Evolutionary conservation across 2,113 vertebrate species (phyloP).

Genomic region (Erythrolamprus reginae): DNA sequence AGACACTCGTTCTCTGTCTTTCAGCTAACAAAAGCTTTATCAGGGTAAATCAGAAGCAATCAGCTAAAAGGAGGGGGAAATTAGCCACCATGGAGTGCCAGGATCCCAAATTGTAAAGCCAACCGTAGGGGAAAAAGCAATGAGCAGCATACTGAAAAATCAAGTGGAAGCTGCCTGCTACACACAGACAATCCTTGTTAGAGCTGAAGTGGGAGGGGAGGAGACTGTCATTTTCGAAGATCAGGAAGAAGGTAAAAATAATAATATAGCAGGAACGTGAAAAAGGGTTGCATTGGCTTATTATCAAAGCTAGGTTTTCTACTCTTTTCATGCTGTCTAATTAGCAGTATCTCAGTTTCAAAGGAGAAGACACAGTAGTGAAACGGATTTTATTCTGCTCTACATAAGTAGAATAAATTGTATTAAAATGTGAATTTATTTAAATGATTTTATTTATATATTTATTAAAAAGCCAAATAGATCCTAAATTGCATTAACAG

Average conservation of each 20-base stretch:
- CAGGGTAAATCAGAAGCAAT: slow-evolving; percentile 25
- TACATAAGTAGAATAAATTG: background rate
- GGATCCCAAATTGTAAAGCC: background rate
- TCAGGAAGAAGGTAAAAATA: slow-evolving; percentile 10
- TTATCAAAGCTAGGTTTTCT: slow-evolving; percentile 19
- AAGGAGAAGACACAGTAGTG: background rate
- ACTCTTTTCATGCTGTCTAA: background rate
- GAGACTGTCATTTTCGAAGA: background rate
- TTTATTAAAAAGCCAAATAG: no score
- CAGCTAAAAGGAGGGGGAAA: background rate
- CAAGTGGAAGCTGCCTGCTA: slow-evolving; percentile 1
- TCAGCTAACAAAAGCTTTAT: slow-evolving; percentile 7
- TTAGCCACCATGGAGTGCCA: background rate
- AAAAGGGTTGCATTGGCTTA: background rate
- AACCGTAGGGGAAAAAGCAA: slow-evolving; percentile 9
- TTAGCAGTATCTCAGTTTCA: background rate
- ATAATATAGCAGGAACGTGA: slow-evolving; percentile 14
- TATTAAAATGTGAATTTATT: background rate
- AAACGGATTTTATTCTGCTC: background rate
- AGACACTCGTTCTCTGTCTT: background rate
- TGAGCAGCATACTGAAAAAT: background rate
- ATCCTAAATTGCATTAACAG: no score
- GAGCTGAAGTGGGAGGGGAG: background rate
- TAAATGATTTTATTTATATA: background rate
- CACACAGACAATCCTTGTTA: slow-evolving; percentile 25